phyloP scores from a whole-genome alignment of 2,888 invertebrate genomes.

The Eulithis testata region DNA sequence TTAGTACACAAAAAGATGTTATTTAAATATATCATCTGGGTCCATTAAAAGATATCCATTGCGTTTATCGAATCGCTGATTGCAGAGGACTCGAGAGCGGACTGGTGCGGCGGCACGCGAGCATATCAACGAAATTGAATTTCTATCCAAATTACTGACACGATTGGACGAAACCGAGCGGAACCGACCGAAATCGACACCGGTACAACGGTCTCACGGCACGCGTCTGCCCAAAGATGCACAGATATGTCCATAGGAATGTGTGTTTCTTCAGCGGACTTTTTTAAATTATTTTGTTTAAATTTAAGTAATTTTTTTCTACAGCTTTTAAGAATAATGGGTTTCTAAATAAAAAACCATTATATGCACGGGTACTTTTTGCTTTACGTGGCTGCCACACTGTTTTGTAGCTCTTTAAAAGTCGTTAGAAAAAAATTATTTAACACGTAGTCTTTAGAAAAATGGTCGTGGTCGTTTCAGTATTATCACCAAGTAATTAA shows the following conservation, averaged over 20 bases:
- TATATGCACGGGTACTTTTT: too few relatives aligned
- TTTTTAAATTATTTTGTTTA: too few relatives aligned
- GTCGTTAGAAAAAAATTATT: too few relatives aligned
- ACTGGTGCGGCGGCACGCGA: slow-evolving; percentile 62
- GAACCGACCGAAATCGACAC: slow-evolving; percentile 56
- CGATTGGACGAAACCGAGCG: slow-evolving; percentile 67
- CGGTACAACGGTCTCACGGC: slow-evolving; percentile 58
- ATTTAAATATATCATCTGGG: slow-evolving; percentile 25
- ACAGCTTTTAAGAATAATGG: too few relatives aligned
- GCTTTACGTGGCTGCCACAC: too few relatives aligned
- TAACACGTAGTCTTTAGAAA: too few relatives aligned
- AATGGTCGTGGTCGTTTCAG: too few relatives aligned
- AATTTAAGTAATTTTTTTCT: too few relatives aligned
- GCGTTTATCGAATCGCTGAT: slow-evolving; percentile 70
- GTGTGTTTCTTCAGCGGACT: slow-evolving; percentile 22
- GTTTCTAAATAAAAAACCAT: too few relatives aligned
- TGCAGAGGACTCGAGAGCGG: slow-evolving; percentile 54
- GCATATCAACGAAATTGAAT: slow-evolving; percentile 56
- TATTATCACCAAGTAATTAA: too few relatives aligned
- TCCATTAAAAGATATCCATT: slow-evolving; percentile 48
- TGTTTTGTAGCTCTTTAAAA: too few relatives aligned
- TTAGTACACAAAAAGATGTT: neutral
- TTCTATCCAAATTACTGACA: slow-evolving; percentile 58
- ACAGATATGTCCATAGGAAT: slow-evolving; percentile 24
- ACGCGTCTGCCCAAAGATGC: slow-evolving; percentile 63